Evolutionary conservation across 2,113 vertebrate genomes (phyloP).

Genomic region (Paramormyrops kingsleyae): DNA sequence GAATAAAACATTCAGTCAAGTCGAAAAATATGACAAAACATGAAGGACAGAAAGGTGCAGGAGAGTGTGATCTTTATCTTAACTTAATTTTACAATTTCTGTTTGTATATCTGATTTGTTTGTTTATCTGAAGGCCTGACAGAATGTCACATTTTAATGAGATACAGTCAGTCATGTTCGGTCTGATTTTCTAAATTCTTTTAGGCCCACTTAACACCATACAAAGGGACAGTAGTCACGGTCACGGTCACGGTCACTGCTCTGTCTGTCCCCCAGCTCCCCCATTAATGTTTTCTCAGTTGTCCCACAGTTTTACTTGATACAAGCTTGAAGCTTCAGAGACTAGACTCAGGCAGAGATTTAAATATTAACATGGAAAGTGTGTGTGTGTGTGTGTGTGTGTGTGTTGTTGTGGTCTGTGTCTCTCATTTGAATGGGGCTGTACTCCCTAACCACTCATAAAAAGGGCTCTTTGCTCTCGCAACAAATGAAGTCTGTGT

Average conservation of each 20-base stretch:
- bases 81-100: background rate
- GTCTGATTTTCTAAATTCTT: background rate
- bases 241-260: background rate
- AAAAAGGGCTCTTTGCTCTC: background rate
- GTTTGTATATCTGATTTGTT: background rate
- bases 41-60: background rate
- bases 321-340: background rate
- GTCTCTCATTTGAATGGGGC: background rate
- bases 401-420: background rate
- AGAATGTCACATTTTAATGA: background rate
- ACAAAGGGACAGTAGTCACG: background rate
- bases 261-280: background rate
- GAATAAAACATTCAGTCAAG: background rate
- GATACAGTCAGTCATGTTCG: background rate
- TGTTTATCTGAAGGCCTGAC: background rate
- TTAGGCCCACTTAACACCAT: background rate
- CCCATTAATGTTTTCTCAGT: background rate
- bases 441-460: background rate
- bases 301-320: background rate
- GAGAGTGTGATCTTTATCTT: background rate
- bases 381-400: background rate
- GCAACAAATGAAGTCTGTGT: background rate
- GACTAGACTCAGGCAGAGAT: background rate
- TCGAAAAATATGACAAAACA: background rate
- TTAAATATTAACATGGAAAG: background rate